A percentile compares a stretch with the other conserved stretches of the same genome.
Conservation (phyloP, 1,140 invertebrate species). For the Musca domestica region DNA sequence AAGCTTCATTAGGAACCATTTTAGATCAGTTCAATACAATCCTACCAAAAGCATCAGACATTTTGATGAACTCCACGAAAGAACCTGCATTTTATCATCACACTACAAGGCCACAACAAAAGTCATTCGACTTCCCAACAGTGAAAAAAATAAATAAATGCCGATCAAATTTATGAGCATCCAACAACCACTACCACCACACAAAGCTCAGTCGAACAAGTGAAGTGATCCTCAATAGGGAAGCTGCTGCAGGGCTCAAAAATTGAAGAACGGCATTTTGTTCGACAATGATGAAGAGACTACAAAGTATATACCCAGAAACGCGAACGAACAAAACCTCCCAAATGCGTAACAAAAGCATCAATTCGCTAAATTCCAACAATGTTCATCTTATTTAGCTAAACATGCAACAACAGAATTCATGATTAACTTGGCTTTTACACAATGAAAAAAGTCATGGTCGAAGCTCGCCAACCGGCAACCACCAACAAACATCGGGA, state of each 20-base stretch:
- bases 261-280: constrained; percentile 20
- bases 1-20: neutral
- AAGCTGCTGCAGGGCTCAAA: constrained; percentile 24
- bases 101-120: constrained; percentile 9
- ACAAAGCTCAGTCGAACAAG: neutral
- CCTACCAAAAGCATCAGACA: too few relatives aligned
- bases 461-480: neutral
- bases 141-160: constrained; percentile 17
- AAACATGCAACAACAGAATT: constrained; percentile 14
- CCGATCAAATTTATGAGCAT: constrained; percentile 38
- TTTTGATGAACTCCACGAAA: constrained; percentile 11
- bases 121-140: neutral
- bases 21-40: neutral
- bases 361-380: neutral
- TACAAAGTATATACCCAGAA: neutral
- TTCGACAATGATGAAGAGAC: too few relatives aligned
- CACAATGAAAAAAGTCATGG: too few relatives aligned
- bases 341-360: constrained; percentile 9
- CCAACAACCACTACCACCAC: constrained; percentile 26
- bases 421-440: constrained; percentile 19
- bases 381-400: neutral
- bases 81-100: constrained; percentile 8
- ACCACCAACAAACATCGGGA: constrained; percentile 7
- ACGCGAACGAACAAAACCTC: constrained; percentile 1
- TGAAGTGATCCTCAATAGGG: constrained; percentile 20